These are phyloP conservation scores for Cecidostiba fungosa DNA, from an alignment of 2,888 invertebrate genomes.

Conservation along the genomic window DNA sequence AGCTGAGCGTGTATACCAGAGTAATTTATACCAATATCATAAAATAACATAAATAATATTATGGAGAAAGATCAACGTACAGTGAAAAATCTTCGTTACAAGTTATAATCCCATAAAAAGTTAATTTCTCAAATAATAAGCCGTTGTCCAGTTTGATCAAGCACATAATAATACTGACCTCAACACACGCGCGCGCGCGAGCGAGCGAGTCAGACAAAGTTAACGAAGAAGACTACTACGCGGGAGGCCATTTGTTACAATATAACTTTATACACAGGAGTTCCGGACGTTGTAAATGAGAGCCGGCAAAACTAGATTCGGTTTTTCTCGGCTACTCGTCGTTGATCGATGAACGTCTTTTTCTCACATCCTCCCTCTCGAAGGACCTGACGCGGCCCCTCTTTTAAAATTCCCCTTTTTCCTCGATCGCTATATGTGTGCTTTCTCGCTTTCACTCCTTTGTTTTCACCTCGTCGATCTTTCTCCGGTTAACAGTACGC, in stretches of 20 bases:
- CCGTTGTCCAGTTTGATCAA: background rate
- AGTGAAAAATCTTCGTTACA: background rate
- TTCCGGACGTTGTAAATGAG: constrained; percentile 30
- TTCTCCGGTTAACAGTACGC: background rate
- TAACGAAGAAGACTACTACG: background rate
- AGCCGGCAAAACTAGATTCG: constrained; percentile 4
- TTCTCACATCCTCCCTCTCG: background rate
- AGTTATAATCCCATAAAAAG: background rate
- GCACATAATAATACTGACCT: background rate
- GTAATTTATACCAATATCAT: background rate
- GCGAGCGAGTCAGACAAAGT: background rate
- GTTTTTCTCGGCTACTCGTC: constrained; percentile 22
- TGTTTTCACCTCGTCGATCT: background rate
- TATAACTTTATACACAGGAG: background rate
- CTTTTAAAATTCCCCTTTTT: background rate
- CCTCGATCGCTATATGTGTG: background rate
- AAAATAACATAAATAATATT: background rate
- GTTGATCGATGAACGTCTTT: constrained; percentile 43
- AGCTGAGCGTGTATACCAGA: background rate
- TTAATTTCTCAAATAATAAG: background rate
- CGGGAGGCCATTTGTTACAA: background rate
- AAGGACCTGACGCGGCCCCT: background rate
- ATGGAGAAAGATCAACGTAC: background rate
- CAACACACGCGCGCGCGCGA: background rate
- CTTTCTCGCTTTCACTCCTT: background rate